A percentile compares a stretch with the other conserved stretches of the same genome.
These are phyloP conservation scores for Podilymbus podiceps DNA, from an alignment of 2,113 vertebrate species.

Conservation along the genomic window DNA sequence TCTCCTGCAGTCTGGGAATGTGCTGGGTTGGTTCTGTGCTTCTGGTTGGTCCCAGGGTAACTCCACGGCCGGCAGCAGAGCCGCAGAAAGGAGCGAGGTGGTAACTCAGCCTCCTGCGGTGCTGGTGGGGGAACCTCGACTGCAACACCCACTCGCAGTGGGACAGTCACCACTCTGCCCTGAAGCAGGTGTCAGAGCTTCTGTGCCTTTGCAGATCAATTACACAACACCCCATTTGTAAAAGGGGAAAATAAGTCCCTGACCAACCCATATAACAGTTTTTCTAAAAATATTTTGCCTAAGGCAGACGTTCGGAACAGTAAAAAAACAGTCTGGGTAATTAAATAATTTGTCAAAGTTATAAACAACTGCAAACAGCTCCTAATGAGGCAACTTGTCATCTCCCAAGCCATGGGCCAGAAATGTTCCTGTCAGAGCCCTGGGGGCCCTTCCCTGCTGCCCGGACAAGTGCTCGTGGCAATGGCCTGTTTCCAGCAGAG, in stretches of 20 bases:
- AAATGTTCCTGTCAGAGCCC: rapidly evolving
- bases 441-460: neutral
- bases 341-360: constrained; percentile 3
- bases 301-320: neutral
- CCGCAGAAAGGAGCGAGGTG: neutral
- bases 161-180: neutral
- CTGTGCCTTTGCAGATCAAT: neutral
- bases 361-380: neutral
- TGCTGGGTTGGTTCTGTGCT: neutral
- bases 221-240: neutral
- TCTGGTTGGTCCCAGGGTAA: neutral
- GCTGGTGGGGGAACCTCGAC: neutral
- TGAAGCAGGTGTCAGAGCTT: neutral
- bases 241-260: rapidly evolving
- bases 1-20: neutral
- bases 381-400: neutral
- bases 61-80: neutral
- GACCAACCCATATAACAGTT: neutral
- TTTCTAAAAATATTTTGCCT: neutral
- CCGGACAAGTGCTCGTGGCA: neutral
- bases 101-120: neutral
- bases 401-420: rapidly evolving
- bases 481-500: neutral
- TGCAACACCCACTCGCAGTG: neutral
- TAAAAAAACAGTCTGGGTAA: neutral